Conservation (phyloP, 2,113 vertebrate genomes). For the Brienomyrus brachyistius region DNA sequence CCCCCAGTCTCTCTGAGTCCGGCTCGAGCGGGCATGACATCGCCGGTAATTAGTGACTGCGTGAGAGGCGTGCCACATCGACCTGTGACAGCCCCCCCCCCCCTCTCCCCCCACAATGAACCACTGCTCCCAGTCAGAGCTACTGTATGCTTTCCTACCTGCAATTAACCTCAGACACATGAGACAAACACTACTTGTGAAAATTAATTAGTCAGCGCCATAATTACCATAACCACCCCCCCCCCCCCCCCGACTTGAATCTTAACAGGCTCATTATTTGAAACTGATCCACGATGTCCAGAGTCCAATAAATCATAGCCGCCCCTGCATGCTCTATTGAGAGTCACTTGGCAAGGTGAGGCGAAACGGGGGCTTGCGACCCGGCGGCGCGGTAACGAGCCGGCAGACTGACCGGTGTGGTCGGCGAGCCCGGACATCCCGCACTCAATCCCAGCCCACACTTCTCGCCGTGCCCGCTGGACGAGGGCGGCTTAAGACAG, state of each 20-base stretch:
- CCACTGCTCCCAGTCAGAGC: slow-evolving; percentile 10
- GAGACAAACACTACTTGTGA: slow-evolving; percentile 29
- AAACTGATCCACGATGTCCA: slow-evolving; percentile 14
- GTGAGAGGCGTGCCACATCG: slow-evolving; percentile 29
- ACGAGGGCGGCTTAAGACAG: background rate
- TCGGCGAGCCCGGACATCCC: background rate
- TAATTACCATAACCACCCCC: slow-evolving; percentile 27
- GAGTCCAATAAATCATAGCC: slow-evolving; percentile 7
- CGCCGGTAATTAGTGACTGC: slow-evolving; percentile 29
- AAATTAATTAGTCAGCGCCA: slow-evolving; percentile 29
- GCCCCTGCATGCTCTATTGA: background rate
- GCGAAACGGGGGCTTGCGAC: background rate
- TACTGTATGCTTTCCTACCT: slow-evolving; percentile 41
- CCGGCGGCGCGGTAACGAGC: background rate
- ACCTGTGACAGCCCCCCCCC: slow-evolving; percentile 19
- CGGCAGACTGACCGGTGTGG: background rate
- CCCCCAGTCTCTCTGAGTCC: background rate
- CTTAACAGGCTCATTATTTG: slow-evolving; percentile 9
- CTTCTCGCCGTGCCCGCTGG: background rate
- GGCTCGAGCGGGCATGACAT: slow-evolving; percentile 26
- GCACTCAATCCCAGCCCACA: background rate
- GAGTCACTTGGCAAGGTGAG: background rate
- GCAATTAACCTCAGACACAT: slow-evolving; percentile 56
- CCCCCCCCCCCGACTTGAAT: slow-evolving; percentile 3
- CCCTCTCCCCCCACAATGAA: slow-evolving; percentile 18